A percentile compares a stretch with the other conserved stretches of the same genome.
Conservation (phyloP, 1,140 invertebrate species). For the Venturia canescens region DNA sequence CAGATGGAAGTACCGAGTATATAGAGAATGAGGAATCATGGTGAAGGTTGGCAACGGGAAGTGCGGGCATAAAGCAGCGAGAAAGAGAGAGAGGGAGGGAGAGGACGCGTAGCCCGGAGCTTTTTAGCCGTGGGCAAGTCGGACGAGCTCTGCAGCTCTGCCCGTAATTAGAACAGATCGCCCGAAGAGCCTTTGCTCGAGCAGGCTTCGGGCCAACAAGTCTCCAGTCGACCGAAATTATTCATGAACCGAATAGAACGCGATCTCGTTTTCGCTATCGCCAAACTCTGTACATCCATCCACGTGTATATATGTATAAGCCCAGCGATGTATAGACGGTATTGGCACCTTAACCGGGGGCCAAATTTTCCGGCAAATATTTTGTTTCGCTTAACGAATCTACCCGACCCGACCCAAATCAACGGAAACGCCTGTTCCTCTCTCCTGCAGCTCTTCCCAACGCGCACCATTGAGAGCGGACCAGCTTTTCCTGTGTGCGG, state of each 20-base stretch:
- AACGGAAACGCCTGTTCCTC: not conserved
- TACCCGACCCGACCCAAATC: not conserved
- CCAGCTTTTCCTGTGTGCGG: no score
- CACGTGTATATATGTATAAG: not conserved
- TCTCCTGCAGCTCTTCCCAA: not conserved
- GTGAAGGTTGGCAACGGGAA: constrained; percentile 23
- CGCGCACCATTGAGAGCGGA: not conserved
- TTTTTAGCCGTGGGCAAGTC: constrained; percentile 43
- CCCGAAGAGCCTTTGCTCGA: constrained; percentile 41
- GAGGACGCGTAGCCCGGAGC: constrained; percentile 22
- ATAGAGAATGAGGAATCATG: constrained; percentile 32
- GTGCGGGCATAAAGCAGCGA: not conserved
- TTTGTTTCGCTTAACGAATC: constrained; percentile 69
- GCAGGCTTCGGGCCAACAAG: constrained; percentile 52
- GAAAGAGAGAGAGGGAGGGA: constrained; percentile 17
- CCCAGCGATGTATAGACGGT: not conserved
- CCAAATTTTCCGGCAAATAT: constrained; percentile 75
- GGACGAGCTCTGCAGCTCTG: constrained; percentile 53
- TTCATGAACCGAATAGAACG: constrained; percentile 69
- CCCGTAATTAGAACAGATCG: constrained; percentile 60
- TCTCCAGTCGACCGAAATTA: constrained; percentile 73
- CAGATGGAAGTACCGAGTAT: constrained; percentile 52
- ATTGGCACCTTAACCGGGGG: constrained; percentile 30
- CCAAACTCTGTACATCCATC: not conserved
- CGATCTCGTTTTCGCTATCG: constrained; percentile 40